Base-by-base conservation (phyloP, 2,113 vertebrate genomes). In the Prinia subflava region DNA sequence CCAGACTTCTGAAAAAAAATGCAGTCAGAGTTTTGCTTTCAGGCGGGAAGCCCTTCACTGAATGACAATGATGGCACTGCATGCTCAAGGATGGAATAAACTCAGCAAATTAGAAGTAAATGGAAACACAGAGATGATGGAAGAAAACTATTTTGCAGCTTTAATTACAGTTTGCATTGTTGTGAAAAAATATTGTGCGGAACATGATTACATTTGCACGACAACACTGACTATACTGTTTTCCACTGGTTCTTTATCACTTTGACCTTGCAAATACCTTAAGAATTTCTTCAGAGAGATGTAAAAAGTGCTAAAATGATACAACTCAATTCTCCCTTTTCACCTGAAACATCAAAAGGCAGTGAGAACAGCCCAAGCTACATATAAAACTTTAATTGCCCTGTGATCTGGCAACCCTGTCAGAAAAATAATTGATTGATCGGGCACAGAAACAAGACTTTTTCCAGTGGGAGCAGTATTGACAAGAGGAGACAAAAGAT, bases 321-420 rank as follows among this genome's bases (percentile, higher is more conserved):
- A 91, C 63, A 92, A 70, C 24, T 80, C 57, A 17, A 7, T 88
- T 89, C 42, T 79, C 64, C 46, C 39, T 91, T 90, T 83, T 92
- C 65, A 83, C 78, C 75, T 67, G 24, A 83, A 90, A 88, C 70
- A 63, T 90, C 78, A 93, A 95, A 96, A 85, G 33, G 27, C 83
- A 91, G 17, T 1, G 14, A 80, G 59, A 85, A 77, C 19, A 87
- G 71, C 42, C 49, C 53, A 63, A 92, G 59, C 33, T 63, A 90
- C 78, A 81, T 27, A 52, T 83, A 83, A 90, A 85, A 83, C 49
- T 80, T 88, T 73, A 74, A 92, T 63, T 90, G 67, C 17, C 27
- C 55, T 83, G 71, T 93, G 70, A 95, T 84, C 87, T 85, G 33
- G 76, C 33, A 92, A 28, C 39, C 13, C 50, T 6, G 6, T 47